These are phyloP conservation scores for Zhengitettix transpicula DNA, from an alignment of 2,888 invertebrate genomes.

Conservation along the genomic window DNA sequence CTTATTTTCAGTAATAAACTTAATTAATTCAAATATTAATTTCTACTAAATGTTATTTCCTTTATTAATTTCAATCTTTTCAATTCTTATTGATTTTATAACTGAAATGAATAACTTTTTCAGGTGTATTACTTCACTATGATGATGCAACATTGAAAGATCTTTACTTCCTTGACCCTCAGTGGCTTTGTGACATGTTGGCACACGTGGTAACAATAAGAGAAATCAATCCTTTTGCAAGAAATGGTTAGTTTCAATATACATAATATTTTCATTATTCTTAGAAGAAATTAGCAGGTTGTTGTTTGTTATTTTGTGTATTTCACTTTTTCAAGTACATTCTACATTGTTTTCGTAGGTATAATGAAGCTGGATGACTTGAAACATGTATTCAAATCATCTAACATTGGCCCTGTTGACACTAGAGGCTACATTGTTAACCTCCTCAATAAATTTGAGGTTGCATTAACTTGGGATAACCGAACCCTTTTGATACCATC, in stretches of 20 bases:
- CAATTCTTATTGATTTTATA: too few species aligned
- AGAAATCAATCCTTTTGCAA: constrained; percentile 92
- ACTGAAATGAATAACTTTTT: constrained; percentile 10
- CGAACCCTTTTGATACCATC: constrained; percentile 82
- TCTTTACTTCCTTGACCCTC: constrained; percentile 90
- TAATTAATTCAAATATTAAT: too few species aligned
- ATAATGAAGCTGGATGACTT: constrained; percentile 90
- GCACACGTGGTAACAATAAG: constrained; percentile 92
- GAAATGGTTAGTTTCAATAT: constrained; percentile 39
- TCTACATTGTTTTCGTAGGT: too few species aligned
- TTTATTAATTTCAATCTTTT: neutral
- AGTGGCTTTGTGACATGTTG: constrained; percentile 96
- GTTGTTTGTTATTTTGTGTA: too few species aligned
- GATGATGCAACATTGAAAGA: constrained; percentile 89
- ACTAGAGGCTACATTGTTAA: constrained; percentile 72
- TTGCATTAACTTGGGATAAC: constrained; percentile 91
- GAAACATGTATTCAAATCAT: constrained; percentile 82
- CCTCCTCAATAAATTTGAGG: constrained; percentile 89
- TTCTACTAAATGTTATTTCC: too few species aligned
- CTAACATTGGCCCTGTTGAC: constrained; percentile 51
- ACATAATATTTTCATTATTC: too few species aligned
- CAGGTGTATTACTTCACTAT: constrained; percentile 80
- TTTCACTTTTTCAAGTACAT: too few species aligned
- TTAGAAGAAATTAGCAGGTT: too few species aligned
- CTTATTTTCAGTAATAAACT: too few species aligned